phyloP scores from a whole-genome alignment of 2,888 invertebrate species.

The Margaritifera margaritifera region DNA sequence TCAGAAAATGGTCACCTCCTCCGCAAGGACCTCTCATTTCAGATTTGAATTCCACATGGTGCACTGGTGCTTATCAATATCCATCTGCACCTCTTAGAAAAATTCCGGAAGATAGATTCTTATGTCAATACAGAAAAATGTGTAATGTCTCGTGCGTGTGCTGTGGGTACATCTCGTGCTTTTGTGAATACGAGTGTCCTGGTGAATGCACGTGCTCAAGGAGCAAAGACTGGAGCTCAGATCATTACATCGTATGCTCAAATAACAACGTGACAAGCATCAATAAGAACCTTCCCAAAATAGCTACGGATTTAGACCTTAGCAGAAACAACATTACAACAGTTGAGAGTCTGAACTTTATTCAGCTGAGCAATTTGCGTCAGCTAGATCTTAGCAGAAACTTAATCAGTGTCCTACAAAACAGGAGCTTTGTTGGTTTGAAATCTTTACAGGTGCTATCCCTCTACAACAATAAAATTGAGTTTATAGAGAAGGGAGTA shows the following conservation, averaged over 20 bases:
- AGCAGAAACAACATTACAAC: conserved; percentile 45
- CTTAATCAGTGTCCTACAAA: conserved; percentile 36
- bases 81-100: conserved; percentile 17
- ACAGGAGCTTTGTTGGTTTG: conserved; percentile 51
- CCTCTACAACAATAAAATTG: conserved; percentile 31
- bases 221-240: conserved; percentile 25
- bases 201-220: conserved; percentile 43
- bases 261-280: conserved; percentile 29
- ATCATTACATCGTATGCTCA: conserved; percentile 39
- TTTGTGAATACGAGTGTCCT: conserved; percentile 56
- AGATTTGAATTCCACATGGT: conserved; percentile 35
- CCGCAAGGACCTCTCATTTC: conserved; percentile 36
- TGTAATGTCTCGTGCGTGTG: conserved; percentile 49
- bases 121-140: conserved; percentile 48
- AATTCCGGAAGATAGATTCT: conserved; percentile 36
- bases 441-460: conserved; percentile 29
- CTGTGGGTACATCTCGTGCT: conserved; percentile 50
- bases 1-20: conserved; percentile 37
- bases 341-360: conserved; percentile 30
- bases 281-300: conserved; percentile 40
- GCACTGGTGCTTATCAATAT: conserved; percentile 32
- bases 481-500: conserved; percentile 30
- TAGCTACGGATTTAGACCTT: conserved; percentile 43
- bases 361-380: conserved; percentile 30
- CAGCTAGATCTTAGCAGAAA: conserved; percentile 44